Base-by-base conservation (phyloP, 2,888 invertebrate species). In the Tholera decimalis region DNA sequence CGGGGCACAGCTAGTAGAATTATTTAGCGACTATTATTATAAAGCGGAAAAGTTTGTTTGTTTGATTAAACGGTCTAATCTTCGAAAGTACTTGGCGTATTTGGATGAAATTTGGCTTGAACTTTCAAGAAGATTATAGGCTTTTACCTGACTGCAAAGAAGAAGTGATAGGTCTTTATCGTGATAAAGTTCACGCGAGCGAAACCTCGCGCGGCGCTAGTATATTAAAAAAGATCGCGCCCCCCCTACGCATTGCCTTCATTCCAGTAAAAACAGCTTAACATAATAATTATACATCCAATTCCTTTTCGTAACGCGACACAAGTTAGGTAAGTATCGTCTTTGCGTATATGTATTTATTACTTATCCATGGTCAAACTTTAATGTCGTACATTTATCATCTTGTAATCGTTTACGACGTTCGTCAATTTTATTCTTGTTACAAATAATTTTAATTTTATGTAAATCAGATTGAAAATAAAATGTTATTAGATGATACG, bases 371-470 rank as follows among this genome's bases (percentile, higher is more conserved):
- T 56, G 79, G 73, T 13, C 82, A 65, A 55, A 18, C 22, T 28
- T 60, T 57, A 79, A 82, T 75, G 62, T 63, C 66, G 49, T 9
- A 55, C 63, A 75, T 79, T 57, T 39, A 82, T 82, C 73, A 75
- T 60, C 6, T 46, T 54, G 2, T 54, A 64, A 79, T 57, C 54
- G 44, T 76, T 76, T 70, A 65, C 44, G 72, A 74, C 64, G 53
- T 49, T 20, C 55, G 54, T 69, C 61, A 75, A 41, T 57, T 69
- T 57, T 61, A 41, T 57, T 69, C 60, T 61, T 55, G 57, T 79
- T 80, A 82, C 76, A 76, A 7, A 76, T 75, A 46, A 78, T 81
- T 64, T 61, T 75, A 69, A 75, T 69, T 58, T 76, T 65, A 80
- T 80, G 79, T 53, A 70, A 82, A 80, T 82, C 53, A 53, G 49